phyloP scores from a whole-genome alignment of 2,888 invertebrate genomes.

The Venustoraphidia nigricollis region DNA sequence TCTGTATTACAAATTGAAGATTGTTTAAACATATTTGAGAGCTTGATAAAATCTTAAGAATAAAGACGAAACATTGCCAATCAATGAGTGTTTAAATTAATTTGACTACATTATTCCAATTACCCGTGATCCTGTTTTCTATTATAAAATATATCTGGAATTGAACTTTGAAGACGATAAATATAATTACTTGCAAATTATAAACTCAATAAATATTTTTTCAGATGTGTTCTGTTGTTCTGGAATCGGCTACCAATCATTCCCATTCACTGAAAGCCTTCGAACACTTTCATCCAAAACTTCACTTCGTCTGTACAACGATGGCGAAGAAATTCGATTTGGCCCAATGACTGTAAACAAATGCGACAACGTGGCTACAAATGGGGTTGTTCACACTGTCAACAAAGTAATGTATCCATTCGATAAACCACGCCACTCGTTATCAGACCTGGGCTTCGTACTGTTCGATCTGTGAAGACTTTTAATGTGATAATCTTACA shows the following conservation, averaged over 20 bases:
- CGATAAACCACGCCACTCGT: constrained; percentile 11
- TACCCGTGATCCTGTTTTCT: no score
- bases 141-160: no score
- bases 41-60: no score
- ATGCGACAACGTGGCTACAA: constrained; percentile 37
- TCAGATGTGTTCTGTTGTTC: constrained; percentile 28
- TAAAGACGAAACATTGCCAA: no score
- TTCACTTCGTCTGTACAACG: constrained; percentile 22
- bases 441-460: constrained; percentile 12
- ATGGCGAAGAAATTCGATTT: constrained; percentile 21
- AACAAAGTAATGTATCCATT: constrained; percentile 32
- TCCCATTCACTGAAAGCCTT: constrained; percentile 25
- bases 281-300: constrained; percentile 22
- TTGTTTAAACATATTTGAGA: no score
- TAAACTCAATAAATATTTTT: constrained; percentile 11
- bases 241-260: constrained; percentile 25
- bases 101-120: no score
- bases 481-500: no score
- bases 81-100: no score
- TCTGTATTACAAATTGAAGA: no score
- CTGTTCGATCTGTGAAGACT: constrained; percentile 2
- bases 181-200: background rate
- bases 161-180: background rate
- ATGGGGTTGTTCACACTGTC: constrained; percentile 40
- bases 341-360: constrained; percentile 23